Evolutionary conservation across 2,797 vertebrate species (phyloP), one percentile per base, ranked within the genome.

Genomic region (Merluccius polli): DNA sequence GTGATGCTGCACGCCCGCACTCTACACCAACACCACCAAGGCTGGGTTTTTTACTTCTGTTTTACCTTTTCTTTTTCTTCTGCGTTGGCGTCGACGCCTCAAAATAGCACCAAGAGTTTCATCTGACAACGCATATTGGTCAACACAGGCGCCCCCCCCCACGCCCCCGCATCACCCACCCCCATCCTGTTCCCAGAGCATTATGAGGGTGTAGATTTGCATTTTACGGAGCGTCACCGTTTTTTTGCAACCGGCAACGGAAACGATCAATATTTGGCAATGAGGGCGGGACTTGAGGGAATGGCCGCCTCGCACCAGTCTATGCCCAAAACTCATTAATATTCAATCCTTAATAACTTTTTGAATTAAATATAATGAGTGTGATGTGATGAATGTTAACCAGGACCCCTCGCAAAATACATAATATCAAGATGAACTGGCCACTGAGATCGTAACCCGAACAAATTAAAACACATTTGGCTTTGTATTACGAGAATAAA

Each of bases 1-100:
- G 82, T 9, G 80, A 82, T 21, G 75, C 73, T 24, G 31, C 32
- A 59, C 29, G 24, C 65, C 65, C 29, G 65, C 65, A 30, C 65
- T 0, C 13, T 29, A 24, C 52, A 24, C 65, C 63, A 24, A n/a
- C n/a, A n/a, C 13, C 65, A 30, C 65, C 36, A 68, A 30, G 59
- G 44, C 44, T 67, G 27, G 52, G 32, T 71, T 82, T 74, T n/a
- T 59, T n/a, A 1, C 24, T 15, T 44, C 6, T n/a, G 7, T n/a
- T n/a, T 52, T 21, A 5, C 18, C 21, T n/a, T 59, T n/a, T 59
- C 21, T 24, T n/a, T 59, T 10, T 59, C 21, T 24, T n/a, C 52
- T 59, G 21, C 52, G 52, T 59, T 9, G 52, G 16, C 35, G 36
- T 75, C 72, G 29, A 32, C 15, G 15, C 33, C 52, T 67, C 31